Evolutionary conservation across 64 coral and sea anemone genomes (phyloP).

Genomic region (Stylophora pistillata): DNA sequence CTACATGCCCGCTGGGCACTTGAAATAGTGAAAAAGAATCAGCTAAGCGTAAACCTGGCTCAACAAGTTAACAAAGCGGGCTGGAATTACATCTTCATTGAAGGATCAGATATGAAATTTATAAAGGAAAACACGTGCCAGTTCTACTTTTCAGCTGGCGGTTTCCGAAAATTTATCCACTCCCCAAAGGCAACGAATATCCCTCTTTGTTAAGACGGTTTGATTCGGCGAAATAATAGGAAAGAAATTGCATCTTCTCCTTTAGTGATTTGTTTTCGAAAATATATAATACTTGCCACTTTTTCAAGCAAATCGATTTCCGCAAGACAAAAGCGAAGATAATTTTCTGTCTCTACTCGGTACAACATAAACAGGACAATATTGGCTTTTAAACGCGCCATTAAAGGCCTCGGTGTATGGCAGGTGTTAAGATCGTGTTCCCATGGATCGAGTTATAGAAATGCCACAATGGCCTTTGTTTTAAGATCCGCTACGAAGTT

Average conservation of each 20-base stretch:
- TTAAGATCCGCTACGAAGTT: neutral
- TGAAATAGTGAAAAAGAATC: neutral
- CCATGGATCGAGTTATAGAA: slow-evolving; percentile 14
- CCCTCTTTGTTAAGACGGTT: too few species aligned
- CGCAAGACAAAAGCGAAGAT: slow-evolving; percentile 19
- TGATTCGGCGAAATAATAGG: too few species aligned
- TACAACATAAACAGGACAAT: slow-evolving; percentile 34
- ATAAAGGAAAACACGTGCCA: slow-evolving; percentile 28
- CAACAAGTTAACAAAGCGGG: slow-evolving; percentile 22
- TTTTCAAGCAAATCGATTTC: slow-evolving; percentile 19
- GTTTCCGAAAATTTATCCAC: too few species aligned
- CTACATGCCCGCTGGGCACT: neutral
- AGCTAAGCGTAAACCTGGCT: neutral
- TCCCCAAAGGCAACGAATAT: too few species aligned
- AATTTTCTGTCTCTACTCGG: slow-evolving; percentile 30
- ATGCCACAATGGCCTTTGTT: slow-evolving; percentile 3
- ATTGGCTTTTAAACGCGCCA: slow-evolving; percentile 7
- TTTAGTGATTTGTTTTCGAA: neutral
- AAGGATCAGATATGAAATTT: neutral
- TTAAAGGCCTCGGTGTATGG: slow-evolving; percentile 10
- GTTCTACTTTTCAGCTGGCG: slow-evolving; percentile 5
- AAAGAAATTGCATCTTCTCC: neutral
- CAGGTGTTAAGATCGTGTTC: neutral
- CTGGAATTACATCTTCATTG: slow-evolving; percentile 40
- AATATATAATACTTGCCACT: slow-evolving; percentile 23